phyloP scores from a whole-genome alignment of 2,888 invertebrate species.

The Clunio marinus region DNA sequence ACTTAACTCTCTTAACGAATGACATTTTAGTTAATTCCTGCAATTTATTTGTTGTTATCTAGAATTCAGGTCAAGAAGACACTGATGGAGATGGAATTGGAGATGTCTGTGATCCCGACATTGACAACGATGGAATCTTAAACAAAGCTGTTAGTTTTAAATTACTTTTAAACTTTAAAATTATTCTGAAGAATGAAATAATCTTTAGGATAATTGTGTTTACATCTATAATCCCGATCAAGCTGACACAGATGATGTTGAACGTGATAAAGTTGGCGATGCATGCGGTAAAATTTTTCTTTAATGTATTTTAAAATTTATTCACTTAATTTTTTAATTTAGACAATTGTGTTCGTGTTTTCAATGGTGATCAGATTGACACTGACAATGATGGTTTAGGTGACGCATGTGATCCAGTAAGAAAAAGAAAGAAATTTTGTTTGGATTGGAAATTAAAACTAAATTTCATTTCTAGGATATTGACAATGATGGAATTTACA shows the following conservation, averaged over 20 bases:
- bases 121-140: slow-evolving; percentile 76
- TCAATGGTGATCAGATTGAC: slow-evolving; percentile 60
- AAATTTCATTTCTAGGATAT: slow-evolving; percentile 60
- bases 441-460: no score
- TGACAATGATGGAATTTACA: slow-evolving; percentile 79
- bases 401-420: slow-evolving; percentile 69
- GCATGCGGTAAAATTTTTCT: slow-evolving; percentile 58
- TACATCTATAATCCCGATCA: slow-evolving; percentile 77
- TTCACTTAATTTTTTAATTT: background rate
- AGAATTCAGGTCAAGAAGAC: slow-evolving; percentile 77
- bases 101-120: slow-evolving; percentile 79
- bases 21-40: background rate
- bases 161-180: background rate
- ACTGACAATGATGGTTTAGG: slow-evolving; percentile 80
- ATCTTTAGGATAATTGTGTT: slow-evolving; percentile 73
- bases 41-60: slow-evolving; percentile 44
- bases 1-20: no score
- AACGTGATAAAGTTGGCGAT: slow-evolving; percentile 70
- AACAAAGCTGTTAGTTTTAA: slow-evolving; percentile 53
- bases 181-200: slow-evolving; percentile 54
- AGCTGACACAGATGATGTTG: slow-evolving; percentile 72
- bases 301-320: background rate
- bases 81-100: slow-evolving; percentile 73
- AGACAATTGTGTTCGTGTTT: slow-evolving; percentile 59
- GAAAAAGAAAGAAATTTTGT: no score